Conservation (phyloP, 1,140 invertebrate genomes). For the Zaprionus taronus region DNA sequence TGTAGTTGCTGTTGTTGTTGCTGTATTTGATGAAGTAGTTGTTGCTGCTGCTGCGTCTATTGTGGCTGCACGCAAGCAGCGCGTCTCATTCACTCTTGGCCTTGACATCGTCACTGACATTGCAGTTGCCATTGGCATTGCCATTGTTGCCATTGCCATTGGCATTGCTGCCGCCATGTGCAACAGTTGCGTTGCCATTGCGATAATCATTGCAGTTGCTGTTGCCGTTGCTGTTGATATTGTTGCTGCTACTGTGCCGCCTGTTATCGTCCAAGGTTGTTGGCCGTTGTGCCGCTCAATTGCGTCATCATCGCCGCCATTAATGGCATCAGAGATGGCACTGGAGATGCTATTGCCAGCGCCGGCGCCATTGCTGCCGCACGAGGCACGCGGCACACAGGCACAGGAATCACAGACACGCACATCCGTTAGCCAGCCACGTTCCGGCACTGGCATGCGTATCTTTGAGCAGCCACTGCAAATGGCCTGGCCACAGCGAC, state of each 20-base stretch:
- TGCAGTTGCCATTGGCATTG: slow-evolving; percentile 31
- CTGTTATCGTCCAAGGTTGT: neutral
- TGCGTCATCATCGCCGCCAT: slow-evolving; percentile 17
- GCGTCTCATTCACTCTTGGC: slow-evolving; percentile 58
- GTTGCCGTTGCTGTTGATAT: slow-evolving; percentile 1
- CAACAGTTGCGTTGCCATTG: neutral
- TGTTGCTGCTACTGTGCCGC: neutral
- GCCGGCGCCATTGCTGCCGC: neutral
- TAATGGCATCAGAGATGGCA: slow-evolving; percentile 48
- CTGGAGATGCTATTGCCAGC: slow-evolving; percentile 23
- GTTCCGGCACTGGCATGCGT: slow-evolving; percentile 87
- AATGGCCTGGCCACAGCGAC: slow-evolving; percentile 90
- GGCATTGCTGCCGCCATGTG: slow-evolving; percentile 3
- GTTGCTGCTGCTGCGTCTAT: neutral
- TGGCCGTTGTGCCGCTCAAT: neutral
- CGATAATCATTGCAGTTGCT: slow-evolving; percentile 4
- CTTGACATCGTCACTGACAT: slow-evolving; percentile 56
- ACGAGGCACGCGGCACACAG: slow-evolving; percentile 42
- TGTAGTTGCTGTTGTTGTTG: neutral
- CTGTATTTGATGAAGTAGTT: neutral
- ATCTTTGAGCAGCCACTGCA: slow-evolving; percentile 88
- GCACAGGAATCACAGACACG: slow-evolving; percentile 87
- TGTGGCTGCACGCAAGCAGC: slow-evolving; percentile 12
- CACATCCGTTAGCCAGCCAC: slow-evolving; percentile 89
- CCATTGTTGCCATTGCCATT: slow-evolving; percentile 14